These are phyloP conservation scores for Pseudomyrmex dendroicus DNA, from an alignment of 1,140 invertebrate genomes.

Conservation along the genomic window DNA sequence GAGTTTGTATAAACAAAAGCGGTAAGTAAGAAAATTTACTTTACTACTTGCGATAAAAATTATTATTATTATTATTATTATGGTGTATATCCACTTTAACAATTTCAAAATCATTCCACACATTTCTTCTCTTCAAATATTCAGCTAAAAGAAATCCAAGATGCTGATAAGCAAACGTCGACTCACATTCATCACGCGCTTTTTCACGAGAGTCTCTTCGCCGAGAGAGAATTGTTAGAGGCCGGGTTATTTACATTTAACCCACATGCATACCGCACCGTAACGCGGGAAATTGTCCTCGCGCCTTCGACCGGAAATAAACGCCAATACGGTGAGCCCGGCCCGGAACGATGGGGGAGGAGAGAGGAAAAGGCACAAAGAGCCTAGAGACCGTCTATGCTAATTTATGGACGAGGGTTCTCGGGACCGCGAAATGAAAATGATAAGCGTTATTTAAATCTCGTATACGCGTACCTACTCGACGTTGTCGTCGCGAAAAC, in stretches of 20 bases:
- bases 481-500: conserved; percentile 8
- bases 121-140: not conserved
- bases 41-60: not conserved
- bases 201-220: not conserved
- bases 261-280: conserved; percentile 34
- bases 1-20: too few species aligned
- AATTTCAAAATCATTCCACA: not conserved
- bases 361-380: not conserved
- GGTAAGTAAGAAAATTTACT: too few species aligned
- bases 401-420: conserved; percentile 63
- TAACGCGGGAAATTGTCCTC: conserved; percentile 44
- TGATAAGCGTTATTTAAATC: conserved; percentile 75
- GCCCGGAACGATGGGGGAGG: not conserved
- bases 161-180: not conserved
- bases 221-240: not conserved
- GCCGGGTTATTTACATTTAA: conserved; percentile 43
- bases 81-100: not conserved
- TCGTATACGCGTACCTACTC: conserved; percentile 7
- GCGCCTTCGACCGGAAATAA: conserved; percentile 47
- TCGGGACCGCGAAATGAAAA: conserved; percentile 64
- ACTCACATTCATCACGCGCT: not conserved
- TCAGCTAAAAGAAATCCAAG: not conserved
- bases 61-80: not conserved
- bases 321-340: conserved; percentile 34
- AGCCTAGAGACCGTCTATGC: conserved; percentile 44